These are phyloP conservation scores for Anniella stebbinsi DNA, from an alignment of 2,797 vertebrate genomes.

Conservation along the genomic window DNA sequence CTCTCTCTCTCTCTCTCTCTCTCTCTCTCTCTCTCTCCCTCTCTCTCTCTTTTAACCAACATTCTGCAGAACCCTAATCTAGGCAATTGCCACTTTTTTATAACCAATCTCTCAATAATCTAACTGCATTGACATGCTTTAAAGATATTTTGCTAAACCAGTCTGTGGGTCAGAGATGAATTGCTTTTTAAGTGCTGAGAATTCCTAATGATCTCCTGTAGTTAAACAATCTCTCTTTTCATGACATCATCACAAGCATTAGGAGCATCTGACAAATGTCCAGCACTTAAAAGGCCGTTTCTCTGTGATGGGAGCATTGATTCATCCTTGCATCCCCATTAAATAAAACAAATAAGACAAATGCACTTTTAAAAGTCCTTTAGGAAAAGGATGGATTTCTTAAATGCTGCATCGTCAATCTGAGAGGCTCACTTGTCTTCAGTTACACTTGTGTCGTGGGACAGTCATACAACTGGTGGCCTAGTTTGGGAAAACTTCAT, in stretches of 20 bases:
- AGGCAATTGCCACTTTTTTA: slow-evolving; percentile 24
- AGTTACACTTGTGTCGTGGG: slow-evolving; percentile 29
- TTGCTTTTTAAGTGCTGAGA: slow-evolving; percentile 60
- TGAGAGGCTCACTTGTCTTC: background rate
- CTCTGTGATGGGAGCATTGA: slow-evolving; percentile 50
- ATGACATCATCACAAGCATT: slow-evolving; percentile 43
- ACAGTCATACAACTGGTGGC: background rate
- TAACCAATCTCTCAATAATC: slow-evolving; percentile 32
- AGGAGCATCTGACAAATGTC: slow-evolving; percentile 63
- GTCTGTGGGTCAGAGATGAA: slow-evolving; percentile 61
- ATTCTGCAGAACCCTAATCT: background rate
- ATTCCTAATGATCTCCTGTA: slow-evolving; percentile 64
- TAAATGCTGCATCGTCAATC: slow-evolving; percentile 11
- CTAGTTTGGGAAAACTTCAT: background rate
- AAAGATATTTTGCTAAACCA: slow-evolving; percentile 59
- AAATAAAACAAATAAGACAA: slow-evolving; percentile 65
- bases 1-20: too few species aligned
- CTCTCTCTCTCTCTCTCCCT: too few species aligned
- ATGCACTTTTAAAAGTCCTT: slow-evolving; percentile 44
- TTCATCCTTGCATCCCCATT: slow-evolving; percentile 47
- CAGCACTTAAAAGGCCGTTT: slow-evolving; percentile 66
- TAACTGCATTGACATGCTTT: slow-evolving; percentile 45
- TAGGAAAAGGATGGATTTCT: slow-evolving; percentile 27
- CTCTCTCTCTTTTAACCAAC: background rate
- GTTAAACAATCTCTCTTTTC: slow-evolving; percentile 64